A percentile compares a stretch with the other conserved stretches of the same genome.
These are phyloP conservation scores for Limanda limanda DNA, from an alignment of 2,113 vertebrate genomes.

Conservation along the genomic window DNA sequence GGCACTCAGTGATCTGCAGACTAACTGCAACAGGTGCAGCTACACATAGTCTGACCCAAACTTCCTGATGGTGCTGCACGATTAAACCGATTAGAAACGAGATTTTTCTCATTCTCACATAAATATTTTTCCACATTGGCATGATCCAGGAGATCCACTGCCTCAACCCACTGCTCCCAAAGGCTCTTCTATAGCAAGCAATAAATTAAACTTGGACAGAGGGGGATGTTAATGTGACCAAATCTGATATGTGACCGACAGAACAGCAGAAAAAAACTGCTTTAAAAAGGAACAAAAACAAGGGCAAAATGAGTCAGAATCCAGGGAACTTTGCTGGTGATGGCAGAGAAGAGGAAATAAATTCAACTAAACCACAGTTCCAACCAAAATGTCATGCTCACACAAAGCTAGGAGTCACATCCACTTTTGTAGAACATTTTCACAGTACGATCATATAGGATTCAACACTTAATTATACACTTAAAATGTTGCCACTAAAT, in stretches of 20 bases:
- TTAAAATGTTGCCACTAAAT: conserved; percentile 12
- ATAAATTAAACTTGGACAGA: neutral
- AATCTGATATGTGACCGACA: conserved; percentile 1
- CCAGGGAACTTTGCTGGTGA: neutral
- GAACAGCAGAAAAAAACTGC: neutral
- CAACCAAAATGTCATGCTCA: conserved; percentile 9
- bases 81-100: neutral
- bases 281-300: neutral
- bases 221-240: neutral
- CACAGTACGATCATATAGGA: conserved; percentile 10
- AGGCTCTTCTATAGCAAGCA: no score
- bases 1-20: neutral
- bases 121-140: neutral
- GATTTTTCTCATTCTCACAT: no score
- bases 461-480: conserved; percentile 16
- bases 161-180: neutral
- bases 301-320: conserved; percentile 16
- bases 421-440: conserved; percentile 26
- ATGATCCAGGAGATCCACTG: neutral
- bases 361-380: conserved; percentile 4
- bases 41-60: neutral
- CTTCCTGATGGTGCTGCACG: neutral
- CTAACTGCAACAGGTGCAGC: conserved; percentile 56
- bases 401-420: conserved; percentile 12
- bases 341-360: conserved; percentile 27